phyloP scores from a whole-genome alignment of 2,797 vertebrate genomes.

The Acipenser transmontanus region DNA sequence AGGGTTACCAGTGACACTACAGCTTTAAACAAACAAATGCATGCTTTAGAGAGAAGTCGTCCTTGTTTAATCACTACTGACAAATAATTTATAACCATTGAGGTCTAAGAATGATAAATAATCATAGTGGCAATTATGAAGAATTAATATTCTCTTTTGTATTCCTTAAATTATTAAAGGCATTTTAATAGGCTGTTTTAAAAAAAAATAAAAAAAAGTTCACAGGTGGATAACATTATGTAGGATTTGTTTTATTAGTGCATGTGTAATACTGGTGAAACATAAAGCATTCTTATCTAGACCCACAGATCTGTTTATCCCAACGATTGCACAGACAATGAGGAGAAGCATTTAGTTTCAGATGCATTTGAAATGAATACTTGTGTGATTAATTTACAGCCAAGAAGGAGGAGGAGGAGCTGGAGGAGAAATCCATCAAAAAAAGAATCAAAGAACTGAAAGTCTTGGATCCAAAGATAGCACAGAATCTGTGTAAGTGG shows the following conservation, averaged over 20 bases:
- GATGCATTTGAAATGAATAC: constrained; percentile 9
- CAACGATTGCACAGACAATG: neutral
- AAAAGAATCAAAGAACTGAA: constrained; percentile 92
- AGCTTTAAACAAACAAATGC: too few relatives aligned
- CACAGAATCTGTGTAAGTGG: constrained; percentile 94
- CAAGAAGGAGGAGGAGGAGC: constrained; percentile 76
- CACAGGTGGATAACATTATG: neutral
- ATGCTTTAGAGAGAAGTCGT: too few relatives aligned
- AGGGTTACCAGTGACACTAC: too few relatives aligned
- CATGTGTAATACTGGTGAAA: neutral
- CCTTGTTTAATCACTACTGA: neutral
- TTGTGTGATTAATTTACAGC: constrained; percentile 52
- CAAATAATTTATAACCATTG: neutral
- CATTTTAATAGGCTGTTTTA: neutral
- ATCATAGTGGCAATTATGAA: neutral
- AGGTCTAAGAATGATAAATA: neutral
- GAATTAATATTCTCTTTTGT: neutral
- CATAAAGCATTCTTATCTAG: neutral
- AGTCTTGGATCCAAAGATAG: constrained; percentile 89
- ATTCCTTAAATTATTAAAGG: neutral
- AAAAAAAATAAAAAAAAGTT: too few relatives aligned
- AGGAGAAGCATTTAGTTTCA: neutral
- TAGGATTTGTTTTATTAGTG: neutral
- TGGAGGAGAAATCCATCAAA: constrained; percentile 80
- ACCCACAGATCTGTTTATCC: neutral